phyloP scores from a whole-genome alignment of 2,888 invertebrate genomes.

The Tipula lateralis region DNA sequence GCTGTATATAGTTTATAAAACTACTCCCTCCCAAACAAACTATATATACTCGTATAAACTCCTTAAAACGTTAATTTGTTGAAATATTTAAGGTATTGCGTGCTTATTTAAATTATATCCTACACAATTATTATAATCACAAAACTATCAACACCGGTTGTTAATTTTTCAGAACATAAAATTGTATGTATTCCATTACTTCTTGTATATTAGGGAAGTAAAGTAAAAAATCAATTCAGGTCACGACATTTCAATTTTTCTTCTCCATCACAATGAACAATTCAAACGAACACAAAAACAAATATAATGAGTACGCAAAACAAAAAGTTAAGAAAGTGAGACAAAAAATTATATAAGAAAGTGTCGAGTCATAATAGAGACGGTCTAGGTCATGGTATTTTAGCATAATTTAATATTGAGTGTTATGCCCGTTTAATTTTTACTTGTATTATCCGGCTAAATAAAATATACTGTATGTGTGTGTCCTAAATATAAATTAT shows the following conservation, averaged over 20 bases:
- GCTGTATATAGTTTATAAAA: background rate
- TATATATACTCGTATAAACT: too few species aligned
- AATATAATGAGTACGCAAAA: background rate
- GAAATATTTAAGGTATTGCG: background rate
- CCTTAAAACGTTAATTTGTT: conserved; percentile 19
- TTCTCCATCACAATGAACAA: background rate
- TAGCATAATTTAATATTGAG: conserved; percentile 29
- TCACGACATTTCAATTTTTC: background rate
- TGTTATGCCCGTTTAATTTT: background rate
- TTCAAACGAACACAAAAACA: background rate
- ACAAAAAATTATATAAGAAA: background rate
- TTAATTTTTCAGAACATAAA: background rate
- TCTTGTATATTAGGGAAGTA: background rate
- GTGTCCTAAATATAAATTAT: background rate
- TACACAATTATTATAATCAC: conserved; percentile 5
- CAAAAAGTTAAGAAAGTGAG: background rate
- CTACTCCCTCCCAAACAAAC: background rate
- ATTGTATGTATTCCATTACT: background rate
- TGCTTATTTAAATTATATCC: background rate
- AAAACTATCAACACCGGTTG: conserved; percentile 11
- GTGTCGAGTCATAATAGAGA: conserved; percentile 29
- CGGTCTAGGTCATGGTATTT: conserved; percentile 27
- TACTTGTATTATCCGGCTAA: background rate
- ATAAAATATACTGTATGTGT: background rate
- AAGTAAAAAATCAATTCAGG: background rate